Percentiles rank a stretch among this genome's conserved stretches.
phyloP scores from a whole-genome alignment of 2,113 vertebrate genomes.

The Jacana jacana region DNA sequence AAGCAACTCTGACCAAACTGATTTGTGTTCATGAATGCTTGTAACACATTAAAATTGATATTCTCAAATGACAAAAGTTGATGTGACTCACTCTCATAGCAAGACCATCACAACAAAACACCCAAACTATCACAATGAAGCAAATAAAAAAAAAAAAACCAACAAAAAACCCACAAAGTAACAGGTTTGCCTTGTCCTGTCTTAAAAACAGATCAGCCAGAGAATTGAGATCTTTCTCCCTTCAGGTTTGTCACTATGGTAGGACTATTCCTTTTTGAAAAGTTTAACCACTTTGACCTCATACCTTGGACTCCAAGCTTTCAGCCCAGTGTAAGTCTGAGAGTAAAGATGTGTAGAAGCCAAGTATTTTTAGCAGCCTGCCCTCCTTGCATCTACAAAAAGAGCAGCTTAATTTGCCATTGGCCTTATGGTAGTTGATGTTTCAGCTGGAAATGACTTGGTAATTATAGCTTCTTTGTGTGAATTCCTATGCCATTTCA shows the following conservation, averaged over 20 bases:
- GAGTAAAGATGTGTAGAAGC: neutral
- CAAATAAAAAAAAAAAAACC: no score
- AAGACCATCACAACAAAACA: neutral
- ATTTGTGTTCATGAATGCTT: neutral
- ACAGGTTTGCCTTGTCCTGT: neutral
- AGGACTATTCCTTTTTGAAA: neutral
- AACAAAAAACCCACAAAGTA: neutral
- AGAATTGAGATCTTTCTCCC: neutral
- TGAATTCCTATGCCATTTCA: neutral
- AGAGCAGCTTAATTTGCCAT: neutral
- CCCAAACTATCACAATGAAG: neutral
- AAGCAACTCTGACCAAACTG: neutral
- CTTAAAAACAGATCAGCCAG: neutral
- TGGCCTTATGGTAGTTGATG: neutral
- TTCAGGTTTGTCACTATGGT: neutral
- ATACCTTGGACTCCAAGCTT: neutral
- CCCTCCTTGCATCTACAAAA: neutral
- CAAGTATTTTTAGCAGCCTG: neutral
- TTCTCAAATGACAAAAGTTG: neutral
- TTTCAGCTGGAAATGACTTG: neutral
- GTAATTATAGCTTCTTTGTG: slow-evolving; percentile 10
- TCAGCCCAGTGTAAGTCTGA: neutral
- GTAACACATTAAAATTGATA: neutral
- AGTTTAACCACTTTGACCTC: neutral
- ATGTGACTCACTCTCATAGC: neutral